Percentiles rank a stretch among this genome's conserved stretches.
These are phyloP conservation scores for Lamprotornis superbus DNA, from an alignment of 2,113 vertebrate species.

Conservation along the genomic window DNA sequence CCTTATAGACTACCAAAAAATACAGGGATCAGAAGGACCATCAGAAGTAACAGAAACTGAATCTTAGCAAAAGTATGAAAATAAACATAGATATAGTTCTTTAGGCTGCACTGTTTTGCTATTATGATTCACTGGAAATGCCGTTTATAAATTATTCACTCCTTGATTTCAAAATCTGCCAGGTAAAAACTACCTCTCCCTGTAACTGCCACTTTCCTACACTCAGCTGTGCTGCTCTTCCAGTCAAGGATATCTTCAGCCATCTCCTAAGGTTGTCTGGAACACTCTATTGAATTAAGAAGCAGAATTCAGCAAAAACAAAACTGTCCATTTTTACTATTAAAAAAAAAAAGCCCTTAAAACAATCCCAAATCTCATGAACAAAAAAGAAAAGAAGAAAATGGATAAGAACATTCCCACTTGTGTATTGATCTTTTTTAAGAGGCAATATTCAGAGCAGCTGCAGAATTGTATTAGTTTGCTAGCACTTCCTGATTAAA, in stretches of 20 bases:
- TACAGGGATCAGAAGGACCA: background rate
- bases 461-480: background rate
- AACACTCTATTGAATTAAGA: background rate
- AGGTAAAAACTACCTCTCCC: background rate
- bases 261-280: background rate
- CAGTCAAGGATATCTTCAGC: background rate
- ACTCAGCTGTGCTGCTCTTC: background rate
- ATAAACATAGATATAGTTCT: background rate
- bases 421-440: background rate
- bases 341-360: background rate
- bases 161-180: background rate
- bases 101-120: background rate
- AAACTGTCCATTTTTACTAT: background rate
- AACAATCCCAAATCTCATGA: background rate
- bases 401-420: background rate
- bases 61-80: background rate
- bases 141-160: background rate
- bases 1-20: background rate
- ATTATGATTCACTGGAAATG: background rate
- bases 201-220: background rate
- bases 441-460: background rate
- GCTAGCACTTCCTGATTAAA: slow-evolving; percentile 20
- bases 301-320: background rate
- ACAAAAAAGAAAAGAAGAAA: background rate
- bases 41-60: background rate